These are phyloP conservation scores for Esox masquinongy DNA, from an alignment of 2,797 vertebrate genomes.

Conservation along the genomic window DNA sequence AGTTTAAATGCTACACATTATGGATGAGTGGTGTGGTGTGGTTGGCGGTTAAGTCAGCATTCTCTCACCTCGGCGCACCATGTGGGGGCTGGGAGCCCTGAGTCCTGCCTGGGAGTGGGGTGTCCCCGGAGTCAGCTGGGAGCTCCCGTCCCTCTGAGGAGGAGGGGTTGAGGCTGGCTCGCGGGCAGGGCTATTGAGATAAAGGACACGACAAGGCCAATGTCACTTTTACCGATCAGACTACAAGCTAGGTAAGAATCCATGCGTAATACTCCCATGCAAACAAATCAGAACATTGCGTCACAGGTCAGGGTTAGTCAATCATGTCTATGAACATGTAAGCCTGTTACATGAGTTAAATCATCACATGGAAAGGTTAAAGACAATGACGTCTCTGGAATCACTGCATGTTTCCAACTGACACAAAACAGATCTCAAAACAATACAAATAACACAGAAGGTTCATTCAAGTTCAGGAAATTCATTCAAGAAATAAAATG, in stretches of 20 bases:
- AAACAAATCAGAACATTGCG: background rate
- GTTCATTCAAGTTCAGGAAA: background rate
- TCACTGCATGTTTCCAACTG: background rate
- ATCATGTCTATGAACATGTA: background rate
- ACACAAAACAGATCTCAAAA: background rate
- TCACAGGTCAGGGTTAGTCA: constrained; percentile 1
- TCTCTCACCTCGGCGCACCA: constrained; percentile 85
- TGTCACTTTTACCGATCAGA: background rate
- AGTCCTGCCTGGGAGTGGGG: constrained; percentile 66
- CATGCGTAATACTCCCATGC: background rate
- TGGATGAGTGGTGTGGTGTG: background rate
- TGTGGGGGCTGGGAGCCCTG: constrained; percentile 86
- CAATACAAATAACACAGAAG: background rate
- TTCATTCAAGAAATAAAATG: background rate
- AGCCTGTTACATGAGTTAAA: background rate
- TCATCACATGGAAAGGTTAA: background rate
- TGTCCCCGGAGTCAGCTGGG: constrained; percentile 70
- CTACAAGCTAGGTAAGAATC: constrained; percentile 19
- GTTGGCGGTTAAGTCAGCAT: too few species aligned
- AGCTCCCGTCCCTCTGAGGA: constrained; percentile 77
- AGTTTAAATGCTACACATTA: background rate
- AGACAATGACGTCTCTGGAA: background rate
- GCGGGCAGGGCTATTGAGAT: constrained; percentile 62
- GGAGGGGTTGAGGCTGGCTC: constrained; percentile 80
- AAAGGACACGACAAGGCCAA: constrained; percentile 26